phyloP scores from a whole-genome alignment of 2,113 vertebrate species.

The Odocoileus virginianus region DNA sequence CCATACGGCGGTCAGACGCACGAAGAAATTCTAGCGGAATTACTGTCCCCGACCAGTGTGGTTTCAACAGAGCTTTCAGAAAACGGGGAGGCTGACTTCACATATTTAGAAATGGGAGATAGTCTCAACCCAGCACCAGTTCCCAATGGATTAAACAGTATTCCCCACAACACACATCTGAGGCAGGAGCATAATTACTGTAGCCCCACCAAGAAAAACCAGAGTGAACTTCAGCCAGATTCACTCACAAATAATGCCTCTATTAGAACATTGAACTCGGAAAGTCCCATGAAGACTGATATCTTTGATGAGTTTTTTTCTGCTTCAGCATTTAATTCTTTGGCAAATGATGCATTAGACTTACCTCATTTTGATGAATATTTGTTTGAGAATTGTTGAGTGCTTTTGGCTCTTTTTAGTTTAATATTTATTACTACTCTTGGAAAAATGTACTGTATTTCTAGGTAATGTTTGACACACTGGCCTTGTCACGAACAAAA shows the following conservation, averaged over 20 bases:
- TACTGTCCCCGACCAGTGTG: slow-evolving; percentile 85
- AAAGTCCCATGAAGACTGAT: slow-evolving; percentile 76
- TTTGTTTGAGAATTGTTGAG: slow-evolving; percentile 84
- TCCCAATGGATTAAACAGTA: not conserved
- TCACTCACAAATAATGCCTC: slow-evolving; percentile 9
- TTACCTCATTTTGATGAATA: slow-evolving; percentile 87
- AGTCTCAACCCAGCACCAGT: not conserved
- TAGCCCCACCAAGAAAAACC: slow-evolving; percentile 63
- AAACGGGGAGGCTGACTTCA: slow-evolving; percentile 73
- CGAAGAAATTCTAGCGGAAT: slow-evolving; percentile 86
- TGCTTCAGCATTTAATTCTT: slow-evolving; percentile 75
- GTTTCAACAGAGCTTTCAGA: slow-evolving; percentile 82
- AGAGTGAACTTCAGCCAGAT: not conserved
- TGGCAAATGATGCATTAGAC: slow-evolving; percentile 79
- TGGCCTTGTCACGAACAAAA: slow-evolving; percentile 65
- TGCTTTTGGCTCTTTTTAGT: not conserved
- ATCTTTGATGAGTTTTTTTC: slow-evolving; percentile 89
- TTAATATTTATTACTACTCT: slow-evolving; percentile 58
- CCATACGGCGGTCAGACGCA: slow-evolving; percentile 70
- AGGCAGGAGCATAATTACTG: slow-evolving; percentile 63
- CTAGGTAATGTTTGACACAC: slow-evolving; percentile 58
- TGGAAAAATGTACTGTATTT: slow-evolving; percentile 62
- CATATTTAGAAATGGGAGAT: slow-evolving; percentile 84
- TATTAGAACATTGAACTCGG: slow-evolving; percentile 47
- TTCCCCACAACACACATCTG: not conserved